phyloP scores from a whole-genome alignment of 2,113 vertebrate genomes.

The Falcunculus frontatus region DNA sequence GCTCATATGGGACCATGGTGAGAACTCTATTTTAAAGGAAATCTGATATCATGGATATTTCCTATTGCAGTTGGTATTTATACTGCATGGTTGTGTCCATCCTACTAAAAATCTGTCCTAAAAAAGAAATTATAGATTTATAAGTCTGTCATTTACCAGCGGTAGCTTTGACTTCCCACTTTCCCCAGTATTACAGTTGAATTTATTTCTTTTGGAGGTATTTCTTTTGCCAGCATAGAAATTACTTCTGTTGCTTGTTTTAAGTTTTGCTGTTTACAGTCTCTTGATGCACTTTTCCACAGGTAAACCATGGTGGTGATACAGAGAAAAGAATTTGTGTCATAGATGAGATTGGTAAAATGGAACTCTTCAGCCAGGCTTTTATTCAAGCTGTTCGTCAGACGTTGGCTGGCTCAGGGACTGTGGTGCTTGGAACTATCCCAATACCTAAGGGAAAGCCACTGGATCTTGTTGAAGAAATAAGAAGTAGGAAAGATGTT shows the following conservation, averaged over 20 bases:
- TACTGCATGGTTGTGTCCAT: neutral
- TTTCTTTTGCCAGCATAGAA: neutral
- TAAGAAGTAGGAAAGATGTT: slow-evolving; percentile 82
- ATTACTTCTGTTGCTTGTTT: neutral
- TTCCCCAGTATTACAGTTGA: neutral
- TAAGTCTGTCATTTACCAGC: neutral
- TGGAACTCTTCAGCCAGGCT: slow-evolving; percentile 93
- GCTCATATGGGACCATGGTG: neutral
- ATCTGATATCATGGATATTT: neutral
- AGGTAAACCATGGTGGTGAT: slow-evolving; percentile 62
- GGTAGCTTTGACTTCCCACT: neutral
- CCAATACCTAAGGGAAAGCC: slow-evolving; percentile 86
- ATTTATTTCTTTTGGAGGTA: neutral
- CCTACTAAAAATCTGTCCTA: neutral
- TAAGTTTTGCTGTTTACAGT: neutral
- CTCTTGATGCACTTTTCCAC: neutral
- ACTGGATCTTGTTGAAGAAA: slow-evolving; percentile 89
- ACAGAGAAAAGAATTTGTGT: slow-evolving; percentile 76
- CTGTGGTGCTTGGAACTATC: slow-evolving; percentile 87
- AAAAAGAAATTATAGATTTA: neutral
- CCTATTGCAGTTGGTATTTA: neutral
- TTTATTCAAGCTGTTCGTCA: slow-evolving; percentile 85
- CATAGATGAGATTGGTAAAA: slow-evolving; percentile 95
- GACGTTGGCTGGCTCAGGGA: slow-evolving; percentile 66
- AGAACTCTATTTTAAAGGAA: neutral